Conservation (phyloP, 1,140 invertebrate genomes). For the Eulimnadia texana region DNA sequence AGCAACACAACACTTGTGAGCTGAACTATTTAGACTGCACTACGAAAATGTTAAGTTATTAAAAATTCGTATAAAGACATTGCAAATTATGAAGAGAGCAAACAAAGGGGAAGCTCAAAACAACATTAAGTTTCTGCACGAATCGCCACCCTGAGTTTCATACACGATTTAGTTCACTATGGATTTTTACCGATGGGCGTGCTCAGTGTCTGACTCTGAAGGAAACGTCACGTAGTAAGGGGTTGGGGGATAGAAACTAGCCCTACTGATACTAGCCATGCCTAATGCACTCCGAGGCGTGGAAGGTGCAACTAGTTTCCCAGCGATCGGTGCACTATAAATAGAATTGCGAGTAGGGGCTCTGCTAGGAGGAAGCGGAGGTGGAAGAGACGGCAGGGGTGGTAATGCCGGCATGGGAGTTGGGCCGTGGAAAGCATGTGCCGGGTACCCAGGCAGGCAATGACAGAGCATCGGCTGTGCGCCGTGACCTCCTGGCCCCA, state of each 20-base stretch:
- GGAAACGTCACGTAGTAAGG: constrained; percentile 30
- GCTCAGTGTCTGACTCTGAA: constrained; percentile 21
- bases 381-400: constrained; percentile 6
- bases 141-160: not conserved
- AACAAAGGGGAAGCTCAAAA: not conserved
- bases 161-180: not conserved
- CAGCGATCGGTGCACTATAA: constrained; percentile 5
- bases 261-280: constrained; percentile 5
- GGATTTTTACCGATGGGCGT: not conserved
- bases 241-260: constrained; percentile 22
- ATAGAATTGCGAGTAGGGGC: not conserved
- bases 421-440: constrained; percentile 19
- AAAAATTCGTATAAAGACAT: not conserved
- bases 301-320: constrained; percentile 3
- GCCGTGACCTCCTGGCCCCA: constrained; percentile 23
- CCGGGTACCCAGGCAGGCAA: constrained; percentile 22
- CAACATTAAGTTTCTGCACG: not conserved
- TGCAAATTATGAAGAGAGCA: not conserved
- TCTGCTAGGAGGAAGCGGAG: not conserved
- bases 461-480: constrained; percentile 13
- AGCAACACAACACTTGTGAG: no score
- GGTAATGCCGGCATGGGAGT: not conserved
- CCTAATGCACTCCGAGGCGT: constrained; percentile 8
- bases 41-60: not conserved
- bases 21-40: no score